phyloP scores from a whole-genome alignment of 2,113 vertebrate genomes.

The Pluvialis apricaria region DNA sequence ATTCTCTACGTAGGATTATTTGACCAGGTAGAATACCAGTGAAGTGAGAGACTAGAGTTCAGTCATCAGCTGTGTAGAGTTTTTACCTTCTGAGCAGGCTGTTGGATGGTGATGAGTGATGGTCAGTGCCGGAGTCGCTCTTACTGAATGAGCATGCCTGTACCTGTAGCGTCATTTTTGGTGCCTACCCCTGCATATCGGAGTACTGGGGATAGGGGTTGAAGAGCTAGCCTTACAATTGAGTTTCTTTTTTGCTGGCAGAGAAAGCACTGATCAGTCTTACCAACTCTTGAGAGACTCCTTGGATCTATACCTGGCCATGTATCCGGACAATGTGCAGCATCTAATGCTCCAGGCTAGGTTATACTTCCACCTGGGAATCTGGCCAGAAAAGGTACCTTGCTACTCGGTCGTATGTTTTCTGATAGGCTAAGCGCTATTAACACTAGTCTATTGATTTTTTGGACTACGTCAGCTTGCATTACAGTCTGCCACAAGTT shows the following conservation, averaged over 20 bases:
- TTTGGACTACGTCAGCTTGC: neutral
- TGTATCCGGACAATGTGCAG: conserved; percentile 97
- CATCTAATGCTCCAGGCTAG: conserved; percentile 94
- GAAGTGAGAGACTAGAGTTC: neutral
- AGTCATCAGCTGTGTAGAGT: rapidly evolving
- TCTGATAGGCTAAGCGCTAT: neutral
- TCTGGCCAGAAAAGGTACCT: conserved; percentile 98
- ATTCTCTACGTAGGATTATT: neutral
- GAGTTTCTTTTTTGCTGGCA: conserved; percentile 53
- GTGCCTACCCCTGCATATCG: neutral
- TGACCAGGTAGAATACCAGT: neutral
- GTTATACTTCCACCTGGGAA: conserved; percentile 96
- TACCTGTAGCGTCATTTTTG: neutral
- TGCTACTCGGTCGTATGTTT: neutral
- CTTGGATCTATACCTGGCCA: conserved; percentile 94
- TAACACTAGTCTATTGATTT: neutral
- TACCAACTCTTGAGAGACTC: conserved; percentile 96
- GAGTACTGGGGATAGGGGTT: neutral
- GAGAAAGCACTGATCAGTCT: conserved; percentile 94
- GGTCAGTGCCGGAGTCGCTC: neutral
- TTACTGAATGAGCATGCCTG: neutral
- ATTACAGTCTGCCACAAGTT: neutral
- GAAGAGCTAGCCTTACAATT: neutral
- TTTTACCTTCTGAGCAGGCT: neutral
- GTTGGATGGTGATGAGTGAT: neutral